These are phyloP conservation scores for Xestia rhomboidea DNA, from an alignment of 2,888 invertebrate species.

Conservation along the genomic window DNA sequence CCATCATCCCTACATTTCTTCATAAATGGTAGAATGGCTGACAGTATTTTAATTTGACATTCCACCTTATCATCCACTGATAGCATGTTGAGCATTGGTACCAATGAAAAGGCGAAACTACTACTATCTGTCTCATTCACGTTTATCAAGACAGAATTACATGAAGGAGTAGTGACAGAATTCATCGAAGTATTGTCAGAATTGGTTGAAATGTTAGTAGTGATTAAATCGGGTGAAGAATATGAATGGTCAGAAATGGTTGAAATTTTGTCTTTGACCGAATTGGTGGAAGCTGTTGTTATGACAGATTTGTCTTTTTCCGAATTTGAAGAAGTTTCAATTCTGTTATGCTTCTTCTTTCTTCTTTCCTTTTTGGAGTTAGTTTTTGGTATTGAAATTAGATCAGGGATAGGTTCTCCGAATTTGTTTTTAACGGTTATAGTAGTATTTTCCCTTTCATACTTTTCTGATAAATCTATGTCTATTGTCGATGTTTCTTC, in stretches of 20 bases:
- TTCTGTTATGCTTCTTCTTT: no score
- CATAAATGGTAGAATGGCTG: constrained; percentile 31
- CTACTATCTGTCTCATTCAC: constrained; percentile 36
- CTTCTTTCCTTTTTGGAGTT: background rate
- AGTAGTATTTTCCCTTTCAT: constrained; percentile 4
- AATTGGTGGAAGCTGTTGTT: background rate
- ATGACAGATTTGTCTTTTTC: background rate
- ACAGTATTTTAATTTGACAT: constrained; percentile 37
- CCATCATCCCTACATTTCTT: background rate
- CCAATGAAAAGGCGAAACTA: constrained; percentile 41
- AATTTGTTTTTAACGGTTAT: background rate
- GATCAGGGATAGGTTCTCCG: constrained; percentile 14
- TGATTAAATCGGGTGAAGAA: background rate
- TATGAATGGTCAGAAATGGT: background rate
- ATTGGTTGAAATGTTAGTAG: background rate
- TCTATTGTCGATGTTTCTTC: background rate
- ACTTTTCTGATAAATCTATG: constrained; percentile 37
- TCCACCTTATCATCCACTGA: constrained; percentile 37
- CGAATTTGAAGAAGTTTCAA: background rate
- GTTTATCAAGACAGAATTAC: background rate
- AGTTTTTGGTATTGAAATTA: background rate
- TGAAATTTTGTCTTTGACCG: background rate
- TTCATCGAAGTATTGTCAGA: background rate
- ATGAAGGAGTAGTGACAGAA: background rate
- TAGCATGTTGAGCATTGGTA: constrained; percentile 44